Evolutionary conservation across 2,113 vertebrate species (phyloP).

Genomic region (Irena cyanogastra): DNA sequence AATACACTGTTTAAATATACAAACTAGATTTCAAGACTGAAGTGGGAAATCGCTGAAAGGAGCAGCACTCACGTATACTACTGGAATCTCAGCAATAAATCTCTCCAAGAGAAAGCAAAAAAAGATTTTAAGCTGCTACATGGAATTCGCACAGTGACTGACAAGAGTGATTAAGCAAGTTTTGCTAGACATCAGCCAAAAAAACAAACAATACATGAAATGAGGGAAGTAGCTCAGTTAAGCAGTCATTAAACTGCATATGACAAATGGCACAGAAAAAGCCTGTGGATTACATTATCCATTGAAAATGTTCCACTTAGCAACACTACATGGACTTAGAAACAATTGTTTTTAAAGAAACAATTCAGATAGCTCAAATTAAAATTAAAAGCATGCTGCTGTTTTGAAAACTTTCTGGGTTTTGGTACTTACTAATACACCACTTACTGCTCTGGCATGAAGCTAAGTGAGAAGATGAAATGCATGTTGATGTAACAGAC

Average conservation of each 20-base stretch:
- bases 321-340: constrained; percentile 53
- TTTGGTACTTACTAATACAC: constrained; percentile 43
- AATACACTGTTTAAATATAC: constrained; percentile 27
- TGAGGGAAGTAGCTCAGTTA: constrained; percentile 42
- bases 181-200: constrained; percentile 60
- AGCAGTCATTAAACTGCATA: constrained; percentile 37
- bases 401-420: constrained; percentile 55
- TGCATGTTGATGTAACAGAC: constrained; percentile 61
- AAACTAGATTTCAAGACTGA: constrained; percentile 40
- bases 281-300: constrained; percentile 43
- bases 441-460: constrained; percentile 54
- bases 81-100: constrained; percentile 57
- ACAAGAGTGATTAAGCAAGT: constrained; percentile 34
- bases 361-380: constrained; percentile 43
- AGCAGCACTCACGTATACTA: constrained; percentile 30
- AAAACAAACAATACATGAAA: constrained; percentile 62
- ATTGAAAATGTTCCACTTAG: constrained; percentile 49
- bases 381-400: constrained; percentile 51
- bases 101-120: constrained; percentile 38
- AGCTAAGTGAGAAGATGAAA: constrained; percentile 71
- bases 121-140: constrained; percentile 23
- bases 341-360: constrained; percentile 37
- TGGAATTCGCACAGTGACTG: background rate
- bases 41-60: constrained; percentile 53
- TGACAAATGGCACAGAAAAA: constrained; percentile 45